A percentile compares a stretch with the other conserved stretches of the same genome.
phyloP scores from a whole-genome alignment of 2,888 invertebrate species.

The Clanis bilineata region DNA sequence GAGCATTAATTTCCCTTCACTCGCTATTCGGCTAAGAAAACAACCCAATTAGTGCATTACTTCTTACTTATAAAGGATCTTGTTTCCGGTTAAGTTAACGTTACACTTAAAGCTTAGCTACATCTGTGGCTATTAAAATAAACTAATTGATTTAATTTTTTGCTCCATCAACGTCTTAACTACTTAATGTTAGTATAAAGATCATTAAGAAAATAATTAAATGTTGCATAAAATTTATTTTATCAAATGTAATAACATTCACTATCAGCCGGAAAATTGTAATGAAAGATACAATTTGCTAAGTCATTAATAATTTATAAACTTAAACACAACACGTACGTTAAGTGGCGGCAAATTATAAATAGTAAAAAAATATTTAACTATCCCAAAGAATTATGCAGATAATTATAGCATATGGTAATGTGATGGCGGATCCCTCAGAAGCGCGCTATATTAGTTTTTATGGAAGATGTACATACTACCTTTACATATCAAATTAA shows the following conservation, averaged over 20 bases:
- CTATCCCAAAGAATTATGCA: slow-evolving; percentile 31
- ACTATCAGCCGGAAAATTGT: slow-evolving; percentile 18
- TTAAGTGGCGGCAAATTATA: slow-evolving; percentile 37
- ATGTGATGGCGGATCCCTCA: slow-evolving; percentile 40
- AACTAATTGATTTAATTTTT: not conserved
- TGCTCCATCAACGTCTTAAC: not conserved
- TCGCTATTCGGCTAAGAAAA: slow-evolving; percentile 60
- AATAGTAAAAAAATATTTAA: slow-evolving; percentile 34
- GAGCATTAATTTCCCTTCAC: slow-evolving; percentile 74
- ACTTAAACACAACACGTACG: slow-evolving; percentile 27
- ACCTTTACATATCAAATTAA: not conserved
- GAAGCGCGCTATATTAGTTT: slow-evolving; percentile 30
- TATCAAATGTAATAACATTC: slow-evolving; percentile 10
- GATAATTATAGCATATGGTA: slow-evolving; percentile 50
- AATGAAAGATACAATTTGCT: slow-evolving; percentile 26
- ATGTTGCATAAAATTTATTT: slow-evolving; percentile 14
- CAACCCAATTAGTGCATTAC: slow-evolving; percentile 72
- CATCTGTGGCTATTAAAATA: not conserved
- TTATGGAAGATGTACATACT: slow-evolving; percentile 1
- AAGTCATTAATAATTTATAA: slow-evolving; percentile 28
- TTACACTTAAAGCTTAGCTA: slow-evolving; percentile 26
- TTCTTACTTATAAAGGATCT: slow-evolving; percentile 52
- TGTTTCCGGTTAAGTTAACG: slow-evolving; percentile 34
- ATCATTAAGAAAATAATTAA: slow-evolving; percentile 13
- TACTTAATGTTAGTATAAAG: not conserved